A percentile compares a stretch with the other conserved stretches of the same genome.
These are phyloP conservation scores for Xiphorhynchus erythropygius DNA, from an alignment of 2,797 vertebrate genomes.

Conservation along the genomic window DNA sequence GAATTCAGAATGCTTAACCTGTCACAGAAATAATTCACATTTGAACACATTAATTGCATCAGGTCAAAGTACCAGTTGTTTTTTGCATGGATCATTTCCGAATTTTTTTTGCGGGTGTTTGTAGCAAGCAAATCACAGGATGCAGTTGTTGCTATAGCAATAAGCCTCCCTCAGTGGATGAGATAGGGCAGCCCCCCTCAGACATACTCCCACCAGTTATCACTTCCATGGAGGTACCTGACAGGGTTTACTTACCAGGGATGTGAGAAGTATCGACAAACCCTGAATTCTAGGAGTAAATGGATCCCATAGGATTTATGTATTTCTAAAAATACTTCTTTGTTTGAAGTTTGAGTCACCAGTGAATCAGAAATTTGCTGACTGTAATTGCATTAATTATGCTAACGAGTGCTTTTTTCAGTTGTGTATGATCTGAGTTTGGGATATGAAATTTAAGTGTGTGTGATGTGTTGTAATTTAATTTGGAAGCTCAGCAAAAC, in stretches of 20 bases:
- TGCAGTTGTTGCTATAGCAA: constrained; percentile 69
- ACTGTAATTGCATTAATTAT: constrained; percentile 26
- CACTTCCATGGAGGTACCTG: not conserved
- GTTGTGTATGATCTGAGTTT: not conserved
- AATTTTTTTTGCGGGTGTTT: not conserved
- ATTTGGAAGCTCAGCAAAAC: not conserved
- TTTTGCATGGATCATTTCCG: constrained; percentile 21
- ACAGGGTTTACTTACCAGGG: not conserved
- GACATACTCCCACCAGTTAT: constrained; percentile 3
- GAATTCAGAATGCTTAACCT: not conserved
- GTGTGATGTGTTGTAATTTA: not conserved
- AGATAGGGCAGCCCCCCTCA: constrained; percentile 21
- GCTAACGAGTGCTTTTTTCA: not conserved
- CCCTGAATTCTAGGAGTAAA: not conserved
- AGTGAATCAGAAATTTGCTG: constrained; percentile 7
- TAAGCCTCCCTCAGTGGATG: constrained; percentile 31
- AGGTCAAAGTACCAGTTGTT: not conserved
- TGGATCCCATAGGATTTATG: not conserved
- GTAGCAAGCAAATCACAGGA: constrained; percentile 29
- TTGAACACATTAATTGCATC: not conserved
- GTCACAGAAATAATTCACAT: not conserved
- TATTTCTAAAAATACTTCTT: constrained; percentile 1
- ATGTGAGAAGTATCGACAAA: not conserved
- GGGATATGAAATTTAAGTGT: not conserved
- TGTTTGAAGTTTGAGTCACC: constrained; percentile 1